Evolutionary conservation across 2,113 vertebrate species (phyloP), one percentile per base, ranked within the genome.

Genomic region (Sturnus vulgaris): DNA sequence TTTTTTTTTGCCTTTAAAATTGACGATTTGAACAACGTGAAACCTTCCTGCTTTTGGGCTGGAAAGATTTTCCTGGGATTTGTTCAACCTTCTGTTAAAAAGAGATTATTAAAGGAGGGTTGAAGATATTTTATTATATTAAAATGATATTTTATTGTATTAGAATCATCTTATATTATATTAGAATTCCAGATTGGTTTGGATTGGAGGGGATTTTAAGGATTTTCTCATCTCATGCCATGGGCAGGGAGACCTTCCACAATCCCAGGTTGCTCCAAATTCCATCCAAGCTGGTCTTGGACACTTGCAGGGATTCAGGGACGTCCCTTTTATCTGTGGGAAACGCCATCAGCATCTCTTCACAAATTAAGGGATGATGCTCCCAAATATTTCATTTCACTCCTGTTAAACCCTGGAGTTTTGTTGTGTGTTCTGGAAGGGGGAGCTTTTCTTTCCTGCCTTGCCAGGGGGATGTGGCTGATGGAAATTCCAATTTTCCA

Each of bases 261-360:
- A 6, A 0, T 5, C 9, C 50, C 66, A 50, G 25, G 31, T 0
- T 25, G 40, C 85, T 56, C 65, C 49, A 55, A 55, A 11, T 31
- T 55, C 53, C 53, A 20, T 56, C 53, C 53, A 33, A 8, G 30
- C 53, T 56, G 30, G 7, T 56, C 56, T 47, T 13, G 73, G 47
- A 1, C 24, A 15, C 9, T 39, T 0, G 15, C 64, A 87, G 64
- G 55, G 46, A 11, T 63, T 10, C 63, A 39, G 56, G 56, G 40
- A 28, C 15, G 20, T 24, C 20, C 56, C 3, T 16, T 3, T 35
- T 8, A 3, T 22, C 21, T 3, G 66, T 25, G 42, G 57, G 16
- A 56, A 73, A 11, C 19, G 3, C 7, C n/a, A 13, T 17, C 19
- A 53, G 25, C 57, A 57, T 14, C 55, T 65, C 35, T 6, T 35